Percentiles rank a stretch among this genome's conserved stretches.
phyloP scores from a whole-genome alignment of 2,797 vertebrate species.

The Urocyon cinereoargenteus region DNA sequence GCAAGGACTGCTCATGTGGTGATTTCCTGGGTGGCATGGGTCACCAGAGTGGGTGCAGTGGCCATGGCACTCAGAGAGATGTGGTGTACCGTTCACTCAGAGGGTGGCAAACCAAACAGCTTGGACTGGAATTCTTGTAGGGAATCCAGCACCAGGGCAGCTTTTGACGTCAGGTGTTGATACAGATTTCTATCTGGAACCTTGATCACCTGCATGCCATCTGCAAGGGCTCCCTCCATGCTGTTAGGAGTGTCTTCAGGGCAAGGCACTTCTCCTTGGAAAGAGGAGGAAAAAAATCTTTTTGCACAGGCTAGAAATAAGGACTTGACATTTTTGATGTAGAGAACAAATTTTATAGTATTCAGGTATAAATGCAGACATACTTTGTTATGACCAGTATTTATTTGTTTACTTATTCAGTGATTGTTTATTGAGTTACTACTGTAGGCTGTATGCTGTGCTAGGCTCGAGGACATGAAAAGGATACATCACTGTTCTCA shows the following conservation, averaged over 20 bases:
- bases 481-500: background rate
- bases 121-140: conserved; percentile 93
- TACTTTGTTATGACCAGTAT: background rate
- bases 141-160: conserved; percentile 90
- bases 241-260: conserved; percentile 95
- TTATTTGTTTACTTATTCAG: background rate
- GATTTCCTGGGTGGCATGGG: background rate
- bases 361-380: background rate
- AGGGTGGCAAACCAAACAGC: conserved; percentile 93
- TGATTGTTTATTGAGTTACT: conserved; percentile 37
- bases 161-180: conserved; percentile 88
- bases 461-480: background rate
- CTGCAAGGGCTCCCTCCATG: conserved; percentile 90
- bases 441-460: background rate
- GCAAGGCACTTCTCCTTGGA: conserved; percentile 91
- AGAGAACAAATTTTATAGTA: background rate
- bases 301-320: background rate
- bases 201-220: conserved; percentile 97
- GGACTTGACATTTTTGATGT: background rate
- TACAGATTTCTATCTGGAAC: conserved; percentile 93
- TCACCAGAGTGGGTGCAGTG: background rate
- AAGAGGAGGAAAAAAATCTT: background rate
- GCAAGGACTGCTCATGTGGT: too few relatives aligned
- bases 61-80: background rate
- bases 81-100: conserved; percentile 80